A percentile compares a stretch with the other conserved stretches of the same genome.
These are phyloP conservation scores for Apodemus agrarius DNA, from an alignment of 2,797 vertebrate genomes.

Conservation along the genomic window DNA sequence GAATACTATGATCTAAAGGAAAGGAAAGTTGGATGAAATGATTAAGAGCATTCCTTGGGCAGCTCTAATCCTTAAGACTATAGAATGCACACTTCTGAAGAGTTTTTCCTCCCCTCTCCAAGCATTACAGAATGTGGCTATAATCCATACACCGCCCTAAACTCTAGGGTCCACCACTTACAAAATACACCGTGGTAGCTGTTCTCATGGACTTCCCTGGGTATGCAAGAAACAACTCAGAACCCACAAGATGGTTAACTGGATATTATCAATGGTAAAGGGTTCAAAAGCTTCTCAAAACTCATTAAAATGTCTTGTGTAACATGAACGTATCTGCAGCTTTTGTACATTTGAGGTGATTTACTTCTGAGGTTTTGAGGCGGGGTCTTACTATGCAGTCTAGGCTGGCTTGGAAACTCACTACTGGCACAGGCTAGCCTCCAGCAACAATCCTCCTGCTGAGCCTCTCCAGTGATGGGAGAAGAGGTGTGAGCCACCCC, in stretches of 20 bases:
- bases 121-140: background rate
- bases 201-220: background rate
- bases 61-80: background rate
- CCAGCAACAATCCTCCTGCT: background rate
- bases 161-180: background rate
- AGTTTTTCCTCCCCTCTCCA: background rate
- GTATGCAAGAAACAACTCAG: background rate
- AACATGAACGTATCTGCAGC: background rate
- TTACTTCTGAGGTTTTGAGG: background rate
- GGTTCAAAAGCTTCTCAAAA: background rate
- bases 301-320: background rate
- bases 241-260: background rate
- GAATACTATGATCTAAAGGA: background rate
- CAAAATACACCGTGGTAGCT: background rate
- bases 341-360: background rate
- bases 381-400: background rate
- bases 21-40: background rate
- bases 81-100: background rate
- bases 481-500: background rate
- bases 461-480: background rate
- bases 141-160: background rate
- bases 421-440: background rate
- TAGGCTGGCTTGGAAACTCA: background rate
- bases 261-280: accelerated
- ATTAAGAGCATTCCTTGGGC: background rate